Conservation (phyloP, 2,888 invertebrate species). For the Lasioglossum vierecki region DNA sequence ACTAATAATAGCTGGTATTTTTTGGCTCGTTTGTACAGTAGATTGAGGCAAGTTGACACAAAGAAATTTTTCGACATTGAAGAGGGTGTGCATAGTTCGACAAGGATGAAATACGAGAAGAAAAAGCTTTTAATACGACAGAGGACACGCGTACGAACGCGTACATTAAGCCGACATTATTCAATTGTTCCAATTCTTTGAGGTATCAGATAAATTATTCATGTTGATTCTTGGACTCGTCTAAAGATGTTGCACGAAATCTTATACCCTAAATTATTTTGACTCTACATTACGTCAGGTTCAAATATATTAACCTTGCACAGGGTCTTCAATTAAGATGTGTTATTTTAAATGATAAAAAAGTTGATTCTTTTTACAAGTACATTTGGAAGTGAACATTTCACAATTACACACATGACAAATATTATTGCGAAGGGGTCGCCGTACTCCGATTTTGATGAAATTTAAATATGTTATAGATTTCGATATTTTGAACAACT, state of each 20-base stretch:
- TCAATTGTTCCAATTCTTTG: constrained; percentile 4
- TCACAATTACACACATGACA: too few relatives aligned
- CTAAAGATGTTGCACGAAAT: not conserved
- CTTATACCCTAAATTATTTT: not conserved
- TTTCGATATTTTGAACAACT: too few relatives aligned
- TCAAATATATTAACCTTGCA: too few relatives aligned
- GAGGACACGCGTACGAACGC: not conserved
- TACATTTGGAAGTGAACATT: too few relatives aligned
- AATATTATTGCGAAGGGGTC: too few relatives aligned
- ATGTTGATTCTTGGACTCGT: not conserved
- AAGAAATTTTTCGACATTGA: not conserved
- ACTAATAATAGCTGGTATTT: not conserved
- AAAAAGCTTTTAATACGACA: not conserved
- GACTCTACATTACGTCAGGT: not conserved
- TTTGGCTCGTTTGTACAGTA: not conserved
- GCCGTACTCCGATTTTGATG: too few relatives aligned
- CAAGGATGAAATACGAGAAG: not conserved
- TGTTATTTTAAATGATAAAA: too few relatives aligned
- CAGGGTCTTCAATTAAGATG: too few relatives aligned
- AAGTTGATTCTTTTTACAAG: too few relatives aligned
- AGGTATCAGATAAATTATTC: not conserved
- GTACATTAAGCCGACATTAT: not conserved
- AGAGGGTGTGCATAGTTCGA: not conserved
- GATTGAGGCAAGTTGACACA: not conserved
- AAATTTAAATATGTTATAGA: too few relatives aligned